Percentiles rank a stretch among this genome's conserved stretches.
phyloP scores from a whole-genome alignment of 2,888 invertebrate genomes.

The Chaitophorus viminalis region DNA sequence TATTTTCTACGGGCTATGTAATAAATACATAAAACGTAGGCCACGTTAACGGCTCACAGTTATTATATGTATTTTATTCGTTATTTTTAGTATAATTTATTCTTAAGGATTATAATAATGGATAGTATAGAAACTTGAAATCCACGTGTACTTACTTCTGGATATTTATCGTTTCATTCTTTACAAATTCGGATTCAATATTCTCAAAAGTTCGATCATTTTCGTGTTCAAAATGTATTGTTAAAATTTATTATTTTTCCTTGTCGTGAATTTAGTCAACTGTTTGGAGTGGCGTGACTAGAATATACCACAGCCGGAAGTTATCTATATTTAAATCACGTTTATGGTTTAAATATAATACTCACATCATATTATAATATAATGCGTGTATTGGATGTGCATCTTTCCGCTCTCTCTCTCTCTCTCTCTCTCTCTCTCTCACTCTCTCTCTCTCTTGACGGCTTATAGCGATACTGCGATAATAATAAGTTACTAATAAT shows the following conservation, averaged over 20 bases:
- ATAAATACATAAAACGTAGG: background rate
- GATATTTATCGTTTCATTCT: background rate
- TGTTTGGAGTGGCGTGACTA: background rate
- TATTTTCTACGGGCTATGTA: background rate
- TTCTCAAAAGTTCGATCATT: background rate
- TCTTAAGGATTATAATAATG: background rate
- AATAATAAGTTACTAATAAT: no score
- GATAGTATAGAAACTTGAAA: background rate
- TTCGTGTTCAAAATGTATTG: background rate
- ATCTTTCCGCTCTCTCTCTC: no score
- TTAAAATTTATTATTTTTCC: background rate
- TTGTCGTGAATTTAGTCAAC: background rate
- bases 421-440: no score
- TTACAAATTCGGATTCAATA: background rate
- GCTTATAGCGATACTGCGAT: no score
- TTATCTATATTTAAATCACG: slow-evolving; percentile 1
- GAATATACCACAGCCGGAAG: background rate
- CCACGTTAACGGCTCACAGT: background rate
- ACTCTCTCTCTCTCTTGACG: no score
- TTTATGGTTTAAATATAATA: background rate
- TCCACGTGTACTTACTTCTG: background rate
- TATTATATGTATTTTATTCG: background rate
- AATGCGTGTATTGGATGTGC: no score
- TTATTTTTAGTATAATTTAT: background rate
- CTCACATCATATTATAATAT: background rate